These are phyloP conservation scores for Trachemys scripta DNA, from an alignment of 2,113 vertebrate genomes.

Conservation along the genomic window DNA sequence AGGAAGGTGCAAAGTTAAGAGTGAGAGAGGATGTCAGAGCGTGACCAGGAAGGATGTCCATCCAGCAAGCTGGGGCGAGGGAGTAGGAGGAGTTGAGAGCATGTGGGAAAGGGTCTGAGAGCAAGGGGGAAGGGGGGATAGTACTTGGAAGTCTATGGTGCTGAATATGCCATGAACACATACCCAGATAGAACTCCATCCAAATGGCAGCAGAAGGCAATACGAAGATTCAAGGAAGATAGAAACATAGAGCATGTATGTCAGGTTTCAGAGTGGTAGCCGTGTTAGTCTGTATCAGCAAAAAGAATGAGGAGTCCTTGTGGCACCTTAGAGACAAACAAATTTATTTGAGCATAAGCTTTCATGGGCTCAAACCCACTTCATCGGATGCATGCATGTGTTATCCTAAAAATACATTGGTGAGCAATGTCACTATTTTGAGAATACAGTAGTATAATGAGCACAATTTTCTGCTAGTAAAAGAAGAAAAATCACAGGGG, in stretches of 20 bases:
- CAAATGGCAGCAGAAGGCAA: background rate
- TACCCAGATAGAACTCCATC: background rate
- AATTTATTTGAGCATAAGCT: no score
- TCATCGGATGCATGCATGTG: background rate
- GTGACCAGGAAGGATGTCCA: background rate
- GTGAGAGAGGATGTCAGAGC: background rate
- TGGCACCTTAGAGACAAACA: no score
- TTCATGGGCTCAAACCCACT: no score
- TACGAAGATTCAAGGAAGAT: background rate
- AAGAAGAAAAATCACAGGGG: slow-evolving; percentile 12
- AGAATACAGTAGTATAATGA: background rate
- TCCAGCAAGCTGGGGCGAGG: background rate
- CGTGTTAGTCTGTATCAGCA: no score
- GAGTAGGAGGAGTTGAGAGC: background rate
- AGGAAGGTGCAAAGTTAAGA: background rate
- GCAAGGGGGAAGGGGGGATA: background rate
- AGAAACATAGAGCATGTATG: background rate
- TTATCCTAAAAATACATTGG: slow-evolving; percentile 3
- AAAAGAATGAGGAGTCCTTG: no score
- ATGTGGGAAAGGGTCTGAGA: background rate
- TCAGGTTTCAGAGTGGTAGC: no score
- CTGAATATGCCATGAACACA: background rate
- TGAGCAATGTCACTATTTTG: background rate
- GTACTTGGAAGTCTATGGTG: background rate
- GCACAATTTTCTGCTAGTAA: background rate